A percentile compares a stretch with the other conserved stretches of the same genome.
These are phyloP conservation scores for Ceratina calcarata DNA, from an alignment of 1,140 invertebrate species.

Conservation along the genomic window DNA sequence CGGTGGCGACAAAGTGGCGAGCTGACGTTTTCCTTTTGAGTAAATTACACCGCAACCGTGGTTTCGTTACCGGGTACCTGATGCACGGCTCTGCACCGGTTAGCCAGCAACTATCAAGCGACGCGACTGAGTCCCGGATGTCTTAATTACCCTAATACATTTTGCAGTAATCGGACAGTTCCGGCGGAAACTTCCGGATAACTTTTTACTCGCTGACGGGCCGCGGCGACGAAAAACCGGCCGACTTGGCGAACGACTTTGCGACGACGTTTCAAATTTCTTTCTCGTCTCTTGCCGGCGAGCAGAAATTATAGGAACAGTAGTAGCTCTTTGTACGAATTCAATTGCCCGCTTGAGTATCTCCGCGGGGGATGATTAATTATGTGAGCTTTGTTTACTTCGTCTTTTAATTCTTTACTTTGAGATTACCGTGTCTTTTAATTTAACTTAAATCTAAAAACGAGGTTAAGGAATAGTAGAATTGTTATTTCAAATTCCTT, in stretches of 20 bases:
- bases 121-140: constrained; percentile 7
- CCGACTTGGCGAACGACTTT: not conserved
- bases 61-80: not conserved
- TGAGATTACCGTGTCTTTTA: no score
- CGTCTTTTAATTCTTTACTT: not conserved
- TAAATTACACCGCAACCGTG: constrained; percentile 24
- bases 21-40: constrained; percentile 31
- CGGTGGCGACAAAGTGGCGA: constrained; percentile 21
- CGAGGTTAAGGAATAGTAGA: no score
- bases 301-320: not conserved
- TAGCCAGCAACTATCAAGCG: not conserved
- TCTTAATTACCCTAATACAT: constrained; percentile 44
- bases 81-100: no score
- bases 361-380: no score
- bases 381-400: not conserved
- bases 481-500: no score
- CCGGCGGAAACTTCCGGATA: constrained; percentile 10
- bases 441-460: no score
- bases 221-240: not conserved
- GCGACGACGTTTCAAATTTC: constrained; percentile 1
- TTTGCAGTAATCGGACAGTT: constrained; percentile 36
- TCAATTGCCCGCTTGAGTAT: not conserved
- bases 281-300: not conserved
- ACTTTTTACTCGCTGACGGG: constrained; percentile 15
- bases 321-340: not conserved